Base-by-base conservation (phyloP, 2,888 invertebrate genomes). In the Epiblema foenella region DNA sequence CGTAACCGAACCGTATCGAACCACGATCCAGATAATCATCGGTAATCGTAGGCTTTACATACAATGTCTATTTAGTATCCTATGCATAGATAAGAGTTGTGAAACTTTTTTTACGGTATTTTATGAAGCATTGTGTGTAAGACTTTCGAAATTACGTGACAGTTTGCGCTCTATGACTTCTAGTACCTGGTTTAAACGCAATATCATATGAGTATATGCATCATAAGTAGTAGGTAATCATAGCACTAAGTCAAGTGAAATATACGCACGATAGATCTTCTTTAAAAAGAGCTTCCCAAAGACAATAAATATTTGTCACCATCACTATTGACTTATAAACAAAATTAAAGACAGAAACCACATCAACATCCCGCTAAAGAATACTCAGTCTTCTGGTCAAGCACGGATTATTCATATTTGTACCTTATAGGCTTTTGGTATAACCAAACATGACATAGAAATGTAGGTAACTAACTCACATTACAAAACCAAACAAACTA, bases 1-100 rank as follows among this genome's bases (percentile, higher is more conserved):
- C 65, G 65, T 33, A 70, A 70, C 52, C 58, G 51, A 57, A 49
- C 62, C 54, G 59, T 51, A 54, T 59, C 65, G 59, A 57, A 64
- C 52, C 65, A 52, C 58, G 65, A 70, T 54, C 42, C 42, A 20
- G 70, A 70, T 70, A 65, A 60, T 70, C 59, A 70, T 65, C 59
- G 54, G 68, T 68, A 62, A 59, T 54, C 63, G 57, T 49, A 54
- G 56, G 63, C 65, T 70, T 70, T 65, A 70, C 70, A 70, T 70
- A 70, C 70, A 70, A 65, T 70, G 65, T 59, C 33, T 64, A 64
- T 52, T 69, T 69, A 58, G 17, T 54, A 68, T 51, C 29, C 69
- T 69, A 69, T 51, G 51, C 58, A 58, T 52, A 51, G 64, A 64
- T 57, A 69, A 46, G 17, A n/a, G 39, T 69, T 69, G 52, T 18